These are phyloP conservation scores for Dasyurus viverrinus DNA, from an alignment of 2,113 vertebrate genomes.

Conservation along the genomic window DNA sequence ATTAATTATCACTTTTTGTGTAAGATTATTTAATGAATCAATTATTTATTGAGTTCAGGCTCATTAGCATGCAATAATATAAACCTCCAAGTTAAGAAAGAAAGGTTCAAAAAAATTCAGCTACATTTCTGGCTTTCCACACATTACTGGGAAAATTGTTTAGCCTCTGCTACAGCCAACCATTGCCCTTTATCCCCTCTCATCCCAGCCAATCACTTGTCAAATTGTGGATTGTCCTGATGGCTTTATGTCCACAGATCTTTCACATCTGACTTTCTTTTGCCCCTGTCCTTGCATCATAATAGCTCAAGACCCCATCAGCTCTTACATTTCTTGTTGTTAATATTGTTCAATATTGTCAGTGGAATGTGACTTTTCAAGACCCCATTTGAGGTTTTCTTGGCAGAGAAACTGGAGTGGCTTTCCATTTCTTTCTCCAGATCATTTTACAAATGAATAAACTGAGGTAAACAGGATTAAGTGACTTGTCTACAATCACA, in stretches of 20 bases:
- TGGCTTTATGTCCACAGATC: background rate
- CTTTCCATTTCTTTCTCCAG: background rate
- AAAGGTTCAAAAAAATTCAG: background rate
- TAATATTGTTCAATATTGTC: background rate
- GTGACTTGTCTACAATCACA: background rate
- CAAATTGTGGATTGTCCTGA: background rate
- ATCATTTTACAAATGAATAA: background rate
- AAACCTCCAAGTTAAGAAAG: background rate
- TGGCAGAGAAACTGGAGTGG: background rate
- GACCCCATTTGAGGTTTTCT: background rate
- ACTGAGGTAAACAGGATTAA: background rate
- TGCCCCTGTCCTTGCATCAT: too few species aligned
- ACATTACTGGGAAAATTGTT: background rate
- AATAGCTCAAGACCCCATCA: too few species aligned
- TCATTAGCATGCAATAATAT: background rate
- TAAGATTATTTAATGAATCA: background rate
- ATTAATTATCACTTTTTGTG: background rate
- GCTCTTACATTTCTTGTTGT: too few species aligned
- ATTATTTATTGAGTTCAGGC: background rate
- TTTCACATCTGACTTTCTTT: background rate
- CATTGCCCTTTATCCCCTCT: background rate
- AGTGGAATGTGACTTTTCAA: background rate
- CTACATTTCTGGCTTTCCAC: background rate
- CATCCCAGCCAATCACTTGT: background rate
- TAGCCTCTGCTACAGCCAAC: background rate